Base-by-base conservation (phyloP, 1,140 invertebrate species). In the Drosophila pseudoananassae region DNA sequence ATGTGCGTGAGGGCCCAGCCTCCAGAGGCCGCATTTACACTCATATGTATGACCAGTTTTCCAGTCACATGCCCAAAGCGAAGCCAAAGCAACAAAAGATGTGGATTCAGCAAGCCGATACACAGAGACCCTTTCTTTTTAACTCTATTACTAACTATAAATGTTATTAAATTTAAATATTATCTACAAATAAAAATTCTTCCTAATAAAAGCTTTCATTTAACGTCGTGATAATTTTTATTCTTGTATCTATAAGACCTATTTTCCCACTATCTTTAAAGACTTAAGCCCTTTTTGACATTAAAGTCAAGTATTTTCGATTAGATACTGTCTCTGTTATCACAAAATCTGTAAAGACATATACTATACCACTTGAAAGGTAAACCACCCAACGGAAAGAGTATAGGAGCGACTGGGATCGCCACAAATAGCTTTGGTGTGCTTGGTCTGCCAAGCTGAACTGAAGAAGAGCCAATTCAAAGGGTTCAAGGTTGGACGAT, bases 381-480 rank as follows among this genome's bases (percentile, higher is more conserved):
- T 3, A n/a, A 46, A 4, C 45, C 2, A 1, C 45, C 2, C 3
- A 14, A n/a, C 1, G 8, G 6, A n/a, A 7, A 81, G 73, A 23
- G 81, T 70, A 73, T 57, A 27, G 27, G 7, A 23, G 43, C 27
- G 52, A 59, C 49, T 51, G 58, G 70, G 56, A 53, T 55, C 49
- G 73, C 81, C 78, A 88, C 68, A 85, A 87, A 85, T 85, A 87
- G 40, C 81, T 85, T 85, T 85, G 82, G 74, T 54, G 36, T 51
- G 50, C 51, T 61, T 74, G 43, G 45, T 38, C 54, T 45, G 29
- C 38, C 64, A 20, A 36, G 17, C 40, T 60, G 14, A 72, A 73
- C 78, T 31, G 52, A 60, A 61, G 61, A 71, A 56, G 61, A 82
- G 76, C 15, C 72, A 71, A 75, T 65, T 51, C 15, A 61, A 85